Evolutionary conservation across 2,888 invertebrate species (phyloP).

Genomic region (Meiosimyza platycephala): DNA sequence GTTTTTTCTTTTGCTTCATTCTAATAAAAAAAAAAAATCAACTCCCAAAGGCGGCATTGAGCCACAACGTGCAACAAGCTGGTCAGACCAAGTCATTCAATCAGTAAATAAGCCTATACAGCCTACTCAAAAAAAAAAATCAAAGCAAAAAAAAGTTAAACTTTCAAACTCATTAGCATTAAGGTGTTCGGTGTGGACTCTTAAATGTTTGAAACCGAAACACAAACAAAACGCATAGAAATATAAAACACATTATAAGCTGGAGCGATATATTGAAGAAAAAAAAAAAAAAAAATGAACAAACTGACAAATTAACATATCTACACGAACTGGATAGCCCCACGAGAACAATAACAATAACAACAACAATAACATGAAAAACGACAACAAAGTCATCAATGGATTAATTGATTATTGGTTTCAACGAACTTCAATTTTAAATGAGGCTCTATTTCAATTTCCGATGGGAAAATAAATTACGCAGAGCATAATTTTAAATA

Average conservation of each 20-base stretch:
- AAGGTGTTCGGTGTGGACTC: conserved; percentile 49
- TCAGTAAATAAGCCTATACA: not conserved
- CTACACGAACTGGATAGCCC: conserved; percentile 27
- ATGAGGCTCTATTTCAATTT: conserved; percentile 51
- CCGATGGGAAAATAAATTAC: conserved; percentile 49
- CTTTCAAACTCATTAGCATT: conserved; percentile 59
- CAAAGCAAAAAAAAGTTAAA: no score
- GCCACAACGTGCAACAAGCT: no score
- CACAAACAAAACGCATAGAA: conserved; percentile 4
- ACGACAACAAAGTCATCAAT: conserved; percentile 51
- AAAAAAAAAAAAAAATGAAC: not conserved
- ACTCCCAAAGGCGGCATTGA: no score
- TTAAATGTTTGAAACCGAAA: conserved; percentile 7
- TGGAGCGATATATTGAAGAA: no score
- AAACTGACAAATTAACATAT: conserved; percentile 26
- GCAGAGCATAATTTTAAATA: no score
- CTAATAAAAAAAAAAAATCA: no score
- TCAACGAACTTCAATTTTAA: conserved; percentile 48
- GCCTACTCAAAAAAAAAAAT: conserved; percentile 9
- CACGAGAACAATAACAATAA: conserved; percentile 5
- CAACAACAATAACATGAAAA: conserved; percentile 6
- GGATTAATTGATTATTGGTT: conserved; percentile 63
- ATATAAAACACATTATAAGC: not conserved
- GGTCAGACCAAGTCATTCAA: no score
- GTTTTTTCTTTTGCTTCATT: conserved; percentile 6